Percentiles rank a stretch among this genome's conserved stretches.
phyloP scores from a whole-genome alignment of 2,797 vertebrate genomes.

The Coilia nasus region DNA sequence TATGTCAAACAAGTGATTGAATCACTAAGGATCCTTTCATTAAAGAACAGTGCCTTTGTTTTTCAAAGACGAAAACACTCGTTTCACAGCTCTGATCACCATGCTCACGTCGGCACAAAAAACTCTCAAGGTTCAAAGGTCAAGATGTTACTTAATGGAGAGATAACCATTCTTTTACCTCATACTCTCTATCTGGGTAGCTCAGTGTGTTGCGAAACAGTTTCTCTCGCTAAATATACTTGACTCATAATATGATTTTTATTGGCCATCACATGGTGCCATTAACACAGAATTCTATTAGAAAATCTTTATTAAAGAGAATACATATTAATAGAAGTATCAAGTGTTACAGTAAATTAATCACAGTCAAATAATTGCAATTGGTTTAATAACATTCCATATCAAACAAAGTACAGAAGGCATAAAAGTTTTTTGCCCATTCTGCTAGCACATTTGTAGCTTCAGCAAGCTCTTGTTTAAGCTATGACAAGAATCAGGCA shows the following conservation, averaged over 20 bases:
- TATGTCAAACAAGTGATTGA: conserved; percentile 8
- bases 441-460: background rate
- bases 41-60: background rate
- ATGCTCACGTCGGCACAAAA: background rate
- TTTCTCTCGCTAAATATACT: background rate
- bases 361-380: background rate
- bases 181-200: background rate
- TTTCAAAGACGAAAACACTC: background rate
- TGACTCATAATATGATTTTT: background rate
- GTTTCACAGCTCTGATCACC: background rate
- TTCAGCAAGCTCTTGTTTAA: background rate
- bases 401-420: background rate
- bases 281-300: background rate
- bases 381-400: background rate
- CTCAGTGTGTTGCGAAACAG: background rate
- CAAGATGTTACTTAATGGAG: background rate
- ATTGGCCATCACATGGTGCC: background rate
- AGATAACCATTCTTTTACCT: background rate
- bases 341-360: background rate
- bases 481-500: background rate
- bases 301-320: background rate
- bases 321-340: background rate
- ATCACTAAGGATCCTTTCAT: background rate
- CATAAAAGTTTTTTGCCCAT: background rate
- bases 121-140: background rate